phyloP scores from a whole-genome alignment of 2,797 vertebrate genomes.

The Bryconaethiops microstoma region DNA sequence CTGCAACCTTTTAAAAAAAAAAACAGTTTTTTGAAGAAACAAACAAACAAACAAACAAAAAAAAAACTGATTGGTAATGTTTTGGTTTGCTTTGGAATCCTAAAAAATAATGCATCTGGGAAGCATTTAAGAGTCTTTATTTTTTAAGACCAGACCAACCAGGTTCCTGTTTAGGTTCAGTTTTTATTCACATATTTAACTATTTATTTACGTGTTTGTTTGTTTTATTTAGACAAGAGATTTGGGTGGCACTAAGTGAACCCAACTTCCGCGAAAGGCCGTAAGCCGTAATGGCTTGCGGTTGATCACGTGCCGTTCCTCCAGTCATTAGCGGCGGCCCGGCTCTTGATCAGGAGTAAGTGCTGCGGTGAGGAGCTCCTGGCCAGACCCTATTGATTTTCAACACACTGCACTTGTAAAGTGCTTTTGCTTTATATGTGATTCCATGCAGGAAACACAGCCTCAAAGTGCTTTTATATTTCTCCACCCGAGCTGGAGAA shows the following conservation, averaged over 20 bases:
- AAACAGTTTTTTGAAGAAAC: too few species aligned
- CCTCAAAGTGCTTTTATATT: conserved; percentile 47
- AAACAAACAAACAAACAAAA: too few species aligned
- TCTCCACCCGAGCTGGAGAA: conserved; percentile 44
- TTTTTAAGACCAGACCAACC: too few species aligned
- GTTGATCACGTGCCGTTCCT: conserved; percentile 40
- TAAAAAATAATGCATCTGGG: too few species aligned
- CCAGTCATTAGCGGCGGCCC: conserved; percentile 41
- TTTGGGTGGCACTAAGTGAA: conserved; percentile 44
- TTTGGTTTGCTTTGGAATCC: too few species aligned
- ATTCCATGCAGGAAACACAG: conserved; percentile 39
- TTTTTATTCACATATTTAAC: not conserved
- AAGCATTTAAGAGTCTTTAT: too few species aligned
- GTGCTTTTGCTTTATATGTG: conserved; percentile 44
- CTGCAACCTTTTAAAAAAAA: conserved; percentile 1
- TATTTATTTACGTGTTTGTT: conserved; percentile 14
- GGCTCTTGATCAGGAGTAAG: conserved; percentile 51
- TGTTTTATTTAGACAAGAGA: conserved; percentile 25
- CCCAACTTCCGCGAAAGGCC: conserved; percentile 45
- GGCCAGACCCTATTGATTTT: conserved; percentile 58
- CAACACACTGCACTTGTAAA: conserved; percentile 49
- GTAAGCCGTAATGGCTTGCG: conserved; percentile 44
- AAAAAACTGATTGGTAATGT: too few species aligned
- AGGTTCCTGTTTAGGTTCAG: not conserved
- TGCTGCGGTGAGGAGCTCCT: conserved; percentile 53